Evolutionary conservation across 2,113 vertebrate species (phyloP).

Genomic region (Protobothrops mucrosquamatus): DNA sequence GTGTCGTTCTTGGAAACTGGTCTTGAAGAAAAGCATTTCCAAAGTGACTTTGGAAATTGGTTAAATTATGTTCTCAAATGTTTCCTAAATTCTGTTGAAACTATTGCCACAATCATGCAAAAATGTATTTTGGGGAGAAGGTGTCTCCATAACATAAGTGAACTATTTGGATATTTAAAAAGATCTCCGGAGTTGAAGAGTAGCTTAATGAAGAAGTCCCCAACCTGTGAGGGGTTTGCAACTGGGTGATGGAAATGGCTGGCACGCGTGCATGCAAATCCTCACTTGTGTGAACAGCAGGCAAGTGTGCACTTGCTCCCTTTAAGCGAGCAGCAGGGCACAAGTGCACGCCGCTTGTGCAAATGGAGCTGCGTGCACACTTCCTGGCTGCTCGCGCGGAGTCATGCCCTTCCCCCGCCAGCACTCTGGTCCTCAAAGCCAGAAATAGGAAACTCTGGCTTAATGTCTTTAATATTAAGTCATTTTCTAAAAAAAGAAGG

Average conservation of each 20-base stretch:
- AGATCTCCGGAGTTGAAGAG: background rate
- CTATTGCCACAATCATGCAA: background rate
- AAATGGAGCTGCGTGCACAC: no score
- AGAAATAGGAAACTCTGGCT: no score
- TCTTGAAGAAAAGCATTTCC: background rate
- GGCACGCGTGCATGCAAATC: no score
- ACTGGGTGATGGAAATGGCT: no score
- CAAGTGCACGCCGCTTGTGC: no score
- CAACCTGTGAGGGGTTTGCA: no score
- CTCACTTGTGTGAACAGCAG: no score
- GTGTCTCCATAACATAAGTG: background rate
- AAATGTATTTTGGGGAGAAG: background rate
- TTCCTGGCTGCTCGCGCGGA: no score
- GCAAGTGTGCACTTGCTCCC: no score
- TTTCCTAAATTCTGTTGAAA: constrained; percentile 2
- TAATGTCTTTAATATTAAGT: background rate
- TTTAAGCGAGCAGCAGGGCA: no score
- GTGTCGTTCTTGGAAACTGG: background rate
- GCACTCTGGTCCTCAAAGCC: no score
- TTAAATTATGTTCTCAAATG: accelerated
- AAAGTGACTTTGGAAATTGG: background rate
- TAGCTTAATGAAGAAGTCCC: background rate
- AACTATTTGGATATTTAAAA: background rate
- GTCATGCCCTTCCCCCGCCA: no score
- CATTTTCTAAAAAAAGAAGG: background rate